Evolutionary conservation across 2,113 vertebrate genomes (phyloP).

Genomic region (Chauna torquata): DNA sequence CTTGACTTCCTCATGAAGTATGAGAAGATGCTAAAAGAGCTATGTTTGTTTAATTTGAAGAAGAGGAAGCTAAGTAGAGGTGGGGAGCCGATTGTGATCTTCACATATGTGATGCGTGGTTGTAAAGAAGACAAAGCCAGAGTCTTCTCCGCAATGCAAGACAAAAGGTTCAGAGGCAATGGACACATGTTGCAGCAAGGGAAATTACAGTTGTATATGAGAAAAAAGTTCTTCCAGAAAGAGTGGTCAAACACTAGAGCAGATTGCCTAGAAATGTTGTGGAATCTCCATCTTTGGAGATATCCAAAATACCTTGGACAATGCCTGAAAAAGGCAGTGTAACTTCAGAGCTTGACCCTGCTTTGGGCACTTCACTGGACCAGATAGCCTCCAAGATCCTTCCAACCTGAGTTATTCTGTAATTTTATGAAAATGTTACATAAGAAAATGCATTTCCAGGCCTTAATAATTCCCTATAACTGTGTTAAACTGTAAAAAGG

Average conservation of each 20-base stretch:
- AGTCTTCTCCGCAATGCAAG: neutral
- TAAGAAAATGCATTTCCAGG: neutral
- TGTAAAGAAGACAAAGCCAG: neutral
- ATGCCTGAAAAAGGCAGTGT: neutral
- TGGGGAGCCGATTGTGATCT: neutral
- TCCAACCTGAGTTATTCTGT: neutral
- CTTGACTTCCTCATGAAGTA: neutral
- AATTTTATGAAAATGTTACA: neutral
- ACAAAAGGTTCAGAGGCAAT: neutral
- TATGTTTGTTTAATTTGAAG: neutral
- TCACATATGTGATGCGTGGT: neutral
- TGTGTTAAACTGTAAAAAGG: conserved; percentile 20
- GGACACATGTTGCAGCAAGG: neutral
- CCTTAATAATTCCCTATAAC: neutral
- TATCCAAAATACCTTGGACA: neutral
- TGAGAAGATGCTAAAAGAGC: neutral
- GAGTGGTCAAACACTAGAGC: neutral
- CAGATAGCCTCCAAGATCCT: neutral
- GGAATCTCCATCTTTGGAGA: neutral
- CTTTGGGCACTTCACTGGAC: neutral
- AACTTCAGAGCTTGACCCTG: neutral
- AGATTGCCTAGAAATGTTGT: neutral
- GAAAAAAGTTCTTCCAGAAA: neutral
- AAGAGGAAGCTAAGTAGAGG: neutral
- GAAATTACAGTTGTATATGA: neutral